Percentiles rank a stretch among this genome's conserved stretches.
phyloP scores from a whole-genome alignment of 2,888 invertebrate genomes.

The Athalia rosae region DNA sequence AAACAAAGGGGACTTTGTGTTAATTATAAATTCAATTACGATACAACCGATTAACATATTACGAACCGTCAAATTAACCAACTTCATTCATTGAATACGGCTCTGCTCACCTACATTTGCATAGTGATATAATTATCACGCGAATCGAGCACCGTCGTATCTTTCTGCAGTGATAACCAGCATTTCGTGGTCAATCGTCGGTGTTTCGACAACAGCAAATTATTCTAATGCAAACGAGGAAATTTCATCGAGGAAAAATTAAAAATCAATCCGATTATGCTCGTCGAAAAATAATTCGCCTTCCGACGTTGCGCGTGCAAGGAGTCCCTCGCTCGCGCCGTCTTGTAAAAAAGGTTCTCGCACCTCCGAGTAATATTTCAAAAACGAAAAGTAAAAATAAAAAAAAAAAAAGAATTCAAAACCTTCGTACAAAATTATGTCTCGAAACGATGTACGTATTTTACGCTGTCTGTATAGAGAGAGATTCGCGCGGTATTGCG shows the following conservation, averaged over 20 bases:
- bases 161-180: neutral
- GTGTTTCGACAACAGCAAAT: too few species aligned
- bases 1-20: neutral
- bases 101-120: neutral
- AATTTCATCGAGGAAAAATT: too few species aligned
- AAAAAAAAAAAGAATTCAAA: neutral
- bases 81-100: neutral
- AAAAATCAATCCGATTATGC: too few species aligned
- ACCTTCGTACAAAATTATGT: neutral
- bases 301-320: too few species aligned
- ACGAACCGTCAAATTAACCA: slow-evolving; percentile 4
- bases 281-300: too few species aligned
- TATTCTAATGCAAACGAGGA: too few species aligned
- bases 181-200: too few species aligned
- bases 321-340: too few species aligned
- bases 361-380: too few species aligned
- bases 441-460: neutral
- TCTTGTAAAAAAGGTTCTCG: too few species aligned
- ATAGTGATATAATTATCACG: neutral
- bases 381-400: neutral
- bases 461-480: too few species aligned
- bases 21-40: slow-evolving; percentile 30
- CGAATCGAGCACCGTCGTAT: slow-evolving; percentile 21
- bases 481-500: slow-evolving; percentile 27
- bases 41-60: slow-evolving; percentile 20